phyloP scores from a whole-genome alignment of 2,888 invertebrate genomes.

The Priocnemis perturbator region DNA sequence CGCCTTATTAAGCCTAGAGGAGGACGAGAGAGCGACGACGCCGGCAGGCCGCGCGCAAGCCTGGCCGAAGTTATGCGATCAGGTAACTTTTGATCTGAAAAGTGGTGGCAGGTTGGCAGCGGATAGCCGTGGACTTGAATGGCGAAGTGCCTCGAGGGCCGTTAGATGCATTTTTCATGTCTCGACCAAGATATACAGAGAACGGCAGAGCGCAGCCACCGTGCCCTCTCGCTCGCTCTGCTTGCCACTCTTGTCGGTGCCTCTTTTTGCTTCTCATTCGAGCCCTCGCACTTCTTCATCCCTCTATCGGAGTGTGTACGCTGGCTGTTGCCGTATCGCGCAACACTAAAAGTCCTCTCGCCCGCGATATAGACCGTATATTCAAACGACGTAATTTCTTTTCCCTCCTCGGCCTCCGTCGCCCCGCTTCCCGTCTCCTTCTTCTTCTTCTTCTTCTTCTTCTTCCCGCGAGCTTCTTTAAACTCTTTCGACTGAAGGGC shows the following conservation, averaged over 20 bases:
- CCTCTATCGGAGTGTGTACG: conserved; percentile 11
- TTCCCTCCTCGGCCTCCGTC: conserved; percentile 26
- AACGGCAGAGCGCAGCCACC: conserved; percentile 23
- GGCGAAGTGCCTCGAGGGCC: conserved; percentile 68
- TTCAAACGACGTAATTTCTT: conserved; percentile 66
- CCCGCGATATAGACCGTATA: conserved; percentile 43
- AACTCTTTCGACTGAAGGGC: conserved; percentile 31
- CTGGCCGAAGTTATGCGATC: conserved; percentile 57
- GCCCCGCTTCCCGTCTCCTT: background rate
- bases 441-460: conserved; percentile 11
- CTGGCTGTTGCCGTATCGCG: conserved; percentile 20
- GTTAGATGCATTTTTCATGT: conserved; percentile 74
- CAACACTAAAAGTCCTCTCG: conserved; percentile 31
- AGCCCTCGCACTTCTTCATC: background rate
- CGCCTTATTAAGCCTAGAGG: background rate
- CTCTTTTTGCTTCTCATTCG: background rate
- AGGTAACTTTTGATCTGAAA: conserved; percentile 73
- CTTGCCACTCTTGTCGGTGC: background rate
- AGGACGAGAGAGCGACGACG: background rate
- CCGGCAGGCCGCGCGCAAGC: conserved; percentile 13
- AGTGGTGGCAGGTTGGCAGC: conserved; percentile 69
- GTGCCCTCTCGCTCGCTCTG: conserved; percentile 12
- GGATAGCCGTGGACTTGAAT: conserved; percentile 65
- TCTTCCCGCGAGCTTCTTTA: no score
- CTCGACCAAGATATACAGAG: conserved; percentile 61